Evolutionary conservation across 2,888 invertebrate genomes (phyloP).

Genomic region (Opisthograptis luteolata): DNA sequence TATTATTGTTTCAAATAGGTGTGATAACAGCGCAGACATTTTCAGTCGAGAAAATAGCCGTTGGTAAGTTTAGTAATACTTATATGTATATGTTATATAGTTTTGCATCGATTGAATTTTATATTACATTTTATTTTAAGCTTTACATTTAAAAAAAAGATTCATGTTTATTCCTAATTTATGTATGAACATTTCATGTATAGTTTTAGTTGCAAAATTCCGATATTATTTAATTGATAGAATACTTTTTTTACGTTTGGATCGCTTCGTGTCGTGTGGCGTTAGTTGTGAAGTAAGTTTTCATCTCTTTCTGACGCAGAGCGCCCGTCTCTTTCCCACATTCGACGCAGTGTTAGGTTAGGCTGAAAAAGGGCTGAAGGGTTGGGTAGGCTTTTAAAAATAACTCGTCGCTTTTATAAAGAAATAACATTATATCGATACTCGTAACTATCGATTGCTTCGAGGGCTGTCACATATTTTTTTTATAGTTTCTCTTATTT

Average conservation of each 20-base stretch:
- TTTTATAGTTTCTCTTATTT: too few species aligned
- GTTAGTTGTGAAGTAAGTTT: conserved; percentile 48
- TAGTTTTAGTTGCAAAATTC: too few species aligned
- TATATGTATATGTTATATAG: too few species aligned
- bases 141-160: too few species aligned
- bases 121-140: too few species aligned
- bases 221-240: too few species aligned
- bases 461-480: too few species aligned
- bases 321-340: conserved; percentile 42
- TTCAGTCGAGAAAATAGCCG: conserved; percentile 76
- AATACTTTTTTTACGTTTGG: conserved; percentile 40
- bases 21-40: conserved; percentile 66
- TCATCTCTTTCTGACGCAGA: conserved; percentile 58
- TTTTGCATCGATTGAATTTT: not conserved
- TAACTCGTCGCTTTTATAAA: conserved; percentile 14
- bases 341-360: conserved; percentile 29
- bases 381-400: conserved; percentile 25
- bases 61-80: conserved; percentile 66
- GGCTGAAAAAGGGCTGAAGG: conserved; percentile 21
- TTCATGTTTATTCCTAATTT: too few species aligned
- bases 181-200: too few species aligned
- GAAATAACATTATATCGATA: conserved; percentile 11
- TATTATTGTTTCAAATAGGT: conserved; percentile 64
- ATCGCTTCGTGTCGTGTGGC: conserved; percentile 42
- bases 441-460: conserved; percentile 16